Base-by-base conservation (phyloP, 2,888 invertebrate species). In the Mythimna vitellina region DNA sequence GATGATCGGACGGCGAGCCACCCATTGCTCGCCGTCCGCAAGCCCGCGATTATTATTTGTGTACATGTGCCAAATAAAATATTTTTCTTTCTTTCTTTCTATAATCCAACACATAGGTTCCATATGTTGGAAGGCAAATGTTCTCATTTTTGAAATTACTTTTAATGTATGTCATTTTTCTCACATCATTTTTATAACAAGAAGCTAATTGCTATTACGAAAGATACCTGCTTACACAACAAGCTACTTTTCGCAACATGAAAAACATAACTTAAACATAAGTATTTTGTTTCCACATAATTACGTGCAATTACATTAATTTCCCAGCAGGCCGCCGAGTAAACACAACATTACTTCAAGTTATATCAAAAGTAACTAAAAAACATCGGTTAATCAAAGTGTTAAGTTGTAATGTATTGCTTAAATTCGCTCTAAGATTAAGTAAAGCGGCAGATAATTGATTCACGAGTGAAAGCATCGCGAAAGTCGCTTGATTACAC, bases 391-490 rank as follows among this genome's bases (percentile, higher is more conserved):
- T 75, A 66, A 65, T 81, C 83, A 81, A 72, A 63, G 46, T 32
- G 49, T 42, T 49, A 60, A 73, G 25, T 60, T 68, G 61, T 71
- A 57, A 66, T 63, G 64, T 65, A 68, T 78, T 69, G 63, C 42
- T 73, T 79, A 64, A 76, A 75, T 83, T 81, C 73, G 65, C 70
- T 86, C 78, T 87, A 84, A 87, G 85, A 88, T 89, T 87, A 88
- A 88, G 83, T 80, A 84, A 86, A 86, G 80, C 80, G 75, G 73
- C 62, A 65, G 58, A 71, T 86, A 89, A 89, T 89, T 89, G 87
- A 90, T 90, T 88, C 76, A 81, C 81, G 6, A 85, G 90, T 85
- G 90, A 90, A 90, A 90, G 89, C 78, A 76, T 66, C 75, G 87
- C 87, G 84, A 90, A 87, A 88, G 89, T 86, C 73, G 57, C 65